Percentiles rank a stretch among this genome's conserved stretches.
phyloP scores from a whole-genome alignment of 2,113 vertebrate species.

The Aix galericulata region DNA sequence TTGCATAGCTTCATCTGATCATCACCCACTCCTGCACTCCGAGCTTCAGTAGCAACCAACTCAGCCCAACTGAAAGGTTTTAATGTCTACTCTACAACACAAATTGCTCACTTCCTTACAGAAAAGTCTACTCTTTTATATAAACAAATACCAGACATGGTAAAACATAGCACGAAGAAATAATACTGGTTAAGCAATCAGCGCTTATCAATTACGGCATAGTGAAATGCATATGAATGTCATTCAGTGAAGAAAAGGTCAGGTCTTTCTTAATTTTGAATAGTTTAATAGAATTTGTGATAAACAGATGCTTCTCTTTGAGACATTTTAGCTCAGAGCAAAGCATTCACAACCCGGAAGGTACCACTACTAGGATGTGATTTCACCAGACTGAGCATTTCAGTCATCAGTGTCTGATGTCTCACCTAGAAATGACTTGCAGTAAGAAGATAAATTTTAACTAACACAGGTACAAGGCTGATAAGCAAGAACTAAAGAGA shows the following conservation, averaged over 20 bases:
- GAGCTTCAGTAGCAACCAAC: conserved; percentile 30
- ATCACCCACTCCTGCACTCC: conserved; percentile 57
- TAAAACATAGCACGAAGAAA: neutral
- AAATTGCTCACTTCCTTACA: neutral
- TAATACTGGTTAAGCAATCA: neutral
- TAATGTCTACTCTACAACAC: neutral
- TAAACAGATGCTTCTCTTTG: neutral
- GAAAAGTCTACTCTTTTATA: neutral
- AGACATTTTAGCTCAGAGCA: neutral
- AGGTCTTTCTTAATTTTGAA: neutral
- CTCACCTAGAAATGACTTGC: neutral
- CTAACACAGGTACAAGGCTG: conserved; percentile 30
- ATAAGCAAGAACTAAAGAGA: conserved; percentile 9
- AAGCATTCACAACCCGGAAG: neutral
- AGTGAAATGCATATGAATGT: neutral
- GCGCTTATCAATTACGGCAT: neutral
- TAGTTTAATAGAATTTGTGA: neutral
- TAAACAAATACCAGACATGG: neutral
- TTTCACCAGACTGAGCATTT: neutral
- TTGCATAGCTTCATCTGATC: conserved; percentile 59
- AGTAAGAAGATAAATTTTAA: conserved; percentile 20
- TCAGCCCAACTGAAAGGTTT: neutral
- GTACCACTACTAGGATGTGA: neutral
- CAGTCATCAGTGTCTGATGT: neutral
- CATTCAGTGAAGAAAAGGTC: neutral